These are phyloP conservation scores for Noctilio leporinus DNA, from an alignment of 2,113 vertebrate genomes.

Conservation along the genomic window DNA sequence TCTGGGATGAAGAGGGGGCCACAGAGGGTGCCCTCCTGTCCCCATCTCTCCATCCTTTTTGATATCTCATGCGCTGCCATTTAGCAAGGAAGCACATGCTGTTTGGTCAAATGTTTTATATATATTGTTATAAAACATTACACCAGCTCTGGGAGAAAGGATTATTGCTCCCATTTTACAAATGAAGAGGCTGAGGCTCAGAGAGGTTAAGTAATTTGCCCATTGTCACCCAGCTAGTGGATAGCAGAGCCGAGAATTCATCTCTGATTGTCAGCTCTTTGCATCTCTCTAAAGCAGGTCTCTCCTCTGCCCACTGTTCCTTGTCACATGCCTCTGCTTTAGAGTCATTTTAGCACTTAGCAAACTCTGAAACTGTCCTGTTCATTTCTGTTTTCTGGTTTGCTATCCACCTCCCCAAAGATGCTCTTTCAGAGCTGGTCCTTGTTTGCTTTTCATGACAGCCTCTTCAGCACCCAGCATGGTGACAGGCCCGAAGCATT, in stretches of 20 bases:
- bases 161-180: not conserved
- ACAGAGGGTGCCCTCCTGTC: not conserved
- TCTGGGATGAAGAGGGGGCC: not conserved
- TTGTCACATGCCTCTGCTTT: not conserved
- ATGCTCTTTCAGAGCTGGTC: not conserved
- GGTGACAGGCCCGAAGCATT: accelerated
- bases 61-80: not conserved
- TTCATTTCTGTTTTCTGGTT: not conserved
- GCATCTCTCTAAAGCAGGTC: not conserved
- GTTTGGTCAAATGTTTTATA: not conserved
- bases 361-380: not conserved
- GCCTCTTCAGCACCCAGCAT: not conserved
- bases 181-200: not conserved
- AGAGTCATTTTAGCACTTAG: not conserved
- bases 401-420: not conserved
- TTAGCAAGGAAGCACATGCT: not conserved
- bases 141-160: not conserved
- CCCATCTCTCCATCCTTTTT: not conserved
- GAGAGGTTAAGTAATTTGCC: not conserved
- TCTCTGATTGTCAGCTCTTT: not conserved
- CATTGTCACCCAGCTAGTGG: not conserved
- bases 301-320: not conserved
- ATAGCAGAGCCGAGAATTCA: not conserved
- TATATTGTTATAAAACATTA: not conserved
- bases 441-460: not conserved